Evolutionary conservation across 2,113 vertebrate species (phyloP), one percentile per base, ranked within the genome.

Genomic region (Ceuthmochares aereus): DNA sequence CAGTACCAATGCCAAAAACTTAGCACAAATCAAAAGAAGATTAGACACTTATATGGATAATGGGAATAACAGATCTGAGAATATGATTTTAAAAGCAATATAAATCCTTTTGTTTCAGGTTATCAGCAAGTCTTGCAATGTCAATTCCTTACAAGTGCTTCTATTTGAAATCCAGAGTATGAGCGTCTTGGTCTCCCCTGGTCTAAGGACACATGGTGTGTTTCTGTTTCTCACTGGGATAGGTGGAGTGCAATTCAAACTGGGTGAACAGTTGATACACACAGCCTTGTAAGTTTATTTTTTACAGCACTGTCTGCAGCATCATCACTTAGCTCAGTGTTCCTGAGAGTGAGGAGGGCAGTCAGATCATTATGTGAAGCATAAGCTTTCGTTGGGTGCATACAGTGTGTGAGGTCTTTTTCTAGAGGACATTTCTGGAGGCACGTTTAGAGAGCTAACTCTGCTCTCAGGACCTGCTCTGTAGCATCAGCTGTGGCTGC

Each of bases 11-110:
- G 76, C 87, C 92, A 89, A 94, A 30, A 88, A 79, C 22, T 94
- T 90, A 92, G 52, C 68, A 63, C 55, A 95, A 49, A 43, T 95
- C 68, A 63, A 52, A 94, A 89, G 77, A 73, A 68, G 75, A 94
- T 95, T 93, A 95, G 63, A 92, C 85, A 74, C 86, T 94, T 96
- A 52, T 86, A 74, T 70, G 75, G 70, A 84, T 86, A 94, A 93
- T 81, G 68, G 79, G 64, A 92, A 80, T 90, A 93, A 67, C 0
- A 0, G 90, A 88, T 86, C 56, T 86, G 47, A 88, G 76, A 90
- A 84, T 59, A 70, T 2, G 0, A 74, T 81, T 92, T 93, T 56
- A 78, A 96, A 95, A 81, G 72, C 64, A 92, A 81, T 81, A 84
- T 68, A 90, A 93, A 49, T 23, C 75, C 60, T 90, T 90, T 86